Conservation (phyloP, 2,888 invertebrate genomes). For the Drosophila subquinaria region DNA sequence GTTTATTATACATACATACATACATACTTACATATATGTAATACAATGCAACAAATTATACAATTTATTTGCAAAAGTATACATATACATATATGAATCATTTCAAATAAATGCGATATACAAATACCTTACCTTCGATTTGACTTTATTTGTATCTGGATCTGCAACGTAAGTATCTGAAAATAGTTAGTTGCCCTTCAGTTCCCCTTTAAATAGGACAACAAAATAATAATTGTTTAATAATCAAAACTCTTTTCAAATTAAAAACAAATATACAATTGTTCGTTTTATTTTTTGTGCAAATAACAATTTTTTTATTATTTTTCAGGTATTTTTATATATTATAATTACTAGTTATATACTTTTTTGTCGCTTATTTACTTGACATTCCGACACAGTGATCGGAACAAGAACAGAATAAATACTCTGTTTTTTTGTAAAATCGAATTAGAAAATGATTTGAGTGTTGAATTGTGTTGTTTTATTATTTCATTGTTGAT, state of each 20-base stretch:
- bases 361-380: slow-evolving; percentile 4
- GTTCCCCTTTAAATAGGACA: no score
- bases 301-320: slow-evolving; percentile 64
- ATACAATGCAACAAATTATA: slow-evolving; percentile 62
- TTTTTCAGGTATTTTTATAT: slow-evolving; percentile 3
- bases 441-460: slow-evolving; percentile 22
- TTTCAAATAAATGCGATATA: slow-evolving; percentile 77
- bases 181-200: neutral
- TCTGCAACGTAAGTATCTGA: neutral
- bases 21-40: slow-evolving; percentile 24
- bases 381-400: neutral
- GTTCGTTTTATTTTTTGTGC: slow-evolving; percentile 55
- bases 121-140: slow-evolving; percentile 45
- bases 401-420: slow-evolving; percentile 1
- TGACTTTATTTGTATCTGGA: neutral
- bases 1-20: slow-evolving; percentile 56
- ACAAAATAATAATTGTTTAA: neutral
- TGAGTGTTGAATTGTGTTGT: neutral
- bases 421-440: neutral
- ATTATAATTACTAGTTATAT: slow-evolving; percentile 9
- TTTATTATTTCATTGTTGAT: slow-evolving; percentile 10
- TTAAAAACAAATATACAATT: slow-evolving; percentile 26
- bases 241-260: slow-evolving; percentile 11
- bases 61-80: slow-evolving; percentile 67
- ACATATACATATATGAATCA: slow-evolving; percentile 60